A percentile compares a stretch with the other conserved stretches of the same genome.
phyloP scores from a whole-genome alignment of 2,113 vertebrate species.

The Eulemur rufifrons region DNA sequence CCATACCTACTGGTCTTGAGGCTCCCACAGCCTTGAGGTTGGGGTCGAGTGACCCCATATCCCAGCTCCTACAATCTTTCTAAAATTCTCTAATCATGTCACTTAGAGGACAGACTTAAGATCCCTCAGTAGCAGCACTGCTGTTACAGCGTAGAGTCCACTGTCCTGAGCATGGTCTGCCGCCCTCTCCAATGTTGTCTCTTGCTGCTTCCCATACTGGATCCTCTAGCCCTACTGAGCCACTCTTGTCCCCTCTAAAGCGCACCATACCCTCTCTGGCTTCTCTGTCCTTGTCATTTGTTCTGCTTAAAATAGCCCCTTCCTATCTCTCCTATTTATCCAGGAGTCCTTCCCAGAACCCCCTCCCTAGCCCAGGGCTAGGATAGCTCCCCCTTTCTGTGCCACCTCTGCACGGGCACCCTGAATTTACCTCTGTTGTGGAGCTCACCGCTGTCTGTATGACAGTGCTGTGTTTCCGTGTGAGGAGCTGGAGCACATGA shows the following conservation, averaged over 20 bases:
- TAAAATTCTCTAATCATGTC: not conserved
- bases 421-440: not conserved
- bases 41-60: not conserved
- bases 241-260: fast-evolving
- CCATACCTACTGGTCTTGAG: not conserved
- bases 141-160: not conserved
- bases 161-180: fast-evolving
- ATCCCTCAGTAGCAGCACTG: not conserved
- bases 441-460: no score
- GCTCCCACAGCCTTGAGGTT: not conserved
- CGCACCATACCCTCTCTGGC: not conserved
- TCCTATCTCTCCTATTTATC: not conserved
- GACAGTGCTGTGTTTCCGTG: fast-evolving
- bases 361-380: not conserved
- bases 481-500: not conserved
- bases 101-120: not conserved
- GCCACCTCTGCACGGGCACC: not conserved
- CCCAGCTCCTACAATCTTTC: not conserved
- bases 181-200: not conserved
- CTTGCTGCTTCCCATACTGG: not conserved
- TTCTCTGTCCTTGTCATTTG: not conserved
- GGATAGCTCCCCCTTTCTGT: no score
- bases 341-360: not conserved
- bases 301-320: not conserved
- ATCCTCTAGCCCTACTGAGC: not conserved